Conservation (phyloP, 2,888 invertebrate species). For the Nomada fucata region DNA sequence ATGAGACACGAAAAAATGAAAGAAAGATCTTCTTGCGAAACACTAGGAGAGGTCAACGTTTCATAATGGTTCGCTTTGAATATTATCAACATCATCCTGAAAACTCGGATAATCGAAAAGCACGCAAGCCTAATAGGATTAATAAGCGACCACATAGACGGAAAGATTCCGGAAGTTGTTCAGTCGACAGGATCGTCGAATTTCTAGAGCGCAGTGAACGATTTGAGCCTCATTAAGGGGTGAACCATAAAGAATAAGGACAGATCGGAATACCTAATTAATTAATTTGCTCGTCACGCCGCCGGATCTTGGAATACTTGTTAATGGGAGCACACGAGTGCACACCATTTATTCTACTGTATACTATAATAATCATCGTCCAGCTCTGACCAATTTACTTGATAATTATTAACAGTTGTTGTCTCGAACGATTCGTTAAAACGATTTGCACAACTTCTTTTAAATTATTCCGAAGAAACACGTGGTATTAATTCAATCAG, state of each 20-base stretch:
- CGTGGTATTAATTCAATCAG: too few species aligned
- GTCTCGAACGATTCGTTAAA: conserved; percentile 52
- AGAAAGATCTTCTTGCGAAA: too few species aligned
- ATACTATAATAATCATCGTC: conserved; percentile 41
- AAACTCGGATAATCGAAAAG: not conserved
- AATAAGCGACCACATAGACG: conserved; percentile 3
- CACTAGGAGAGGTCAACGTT: too few species aligned
- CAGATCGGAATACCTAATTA: conserved; percentile 61
- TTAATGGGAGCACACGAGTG: conserved; percentile 80
- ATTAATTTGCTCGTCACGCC: conserved; percentile 67
- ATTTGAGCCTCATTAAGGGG: conserved; percentile 48
- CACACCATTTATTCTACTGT: conserved; percentile 43
- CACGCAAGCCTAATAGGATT: not conserved
- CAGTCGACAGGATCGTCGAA: conserved; percentile 37
- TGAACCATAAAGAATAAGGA: conserved; percentile 41
- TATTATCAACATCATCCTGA: too few species aligned
- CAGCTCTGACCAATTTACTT: conserved; percentile 14
- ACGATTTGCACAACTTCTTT: not conserved
- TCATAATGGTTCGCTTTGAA: too few species aligned
- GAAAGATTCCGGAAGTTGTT: conserved; percentile 47
- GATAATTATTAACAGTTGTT: conserved; percentile 44
- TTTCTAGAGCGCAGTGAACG: conserved; percentile 65
- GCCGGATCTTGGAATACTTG: conserved; percentile 80
- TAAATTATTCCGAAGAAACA: not conserved
- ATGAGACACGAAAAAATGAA: too few species aligned